Conservation (phyloP, 1,140 invertebrate genomes). For the Ceratitis capitata region DNA sequence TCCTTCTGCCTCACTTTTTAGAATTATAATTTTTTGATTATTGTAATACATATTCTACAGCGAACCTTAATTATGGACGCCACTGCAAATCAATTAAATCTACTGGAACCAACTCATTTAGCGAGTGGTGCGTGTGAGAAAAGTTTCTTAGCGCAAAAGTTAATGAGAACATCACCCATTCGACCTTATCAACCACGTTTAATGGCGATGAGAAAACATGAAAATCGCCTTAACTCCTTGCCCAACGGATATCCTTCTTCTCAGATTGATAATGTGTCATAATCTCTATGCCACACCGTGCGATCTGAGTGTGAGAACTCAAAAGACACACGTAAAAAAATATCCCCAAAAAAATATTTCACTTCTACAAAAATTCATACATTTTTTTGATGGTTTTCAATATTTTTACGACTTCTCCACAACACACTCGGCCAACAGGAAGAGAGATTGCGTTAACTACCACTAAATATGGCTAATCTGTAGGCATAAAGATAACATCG, state of each 20-base stretch:
- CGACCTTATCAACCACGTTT: background rate
- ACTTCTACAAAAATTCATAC: background rate
- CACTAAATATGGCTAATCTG: constrained; percentile 12
- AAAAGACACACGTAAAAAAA: background rate
- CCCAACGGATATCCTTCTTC: constrained; percentile 27
- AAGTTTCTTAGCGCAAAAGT: no score
- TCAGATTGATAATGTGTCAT: background rate
- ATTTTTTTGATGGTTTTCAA: background rate
- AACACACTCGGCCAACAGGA: background rate
- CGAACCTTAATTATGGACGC: no score
- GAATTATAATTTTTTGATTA: no score
- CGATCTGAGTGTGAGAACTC: background rate
- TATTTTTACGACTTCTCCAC: constrained; percentile 10
- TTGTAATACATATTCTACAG: no score
- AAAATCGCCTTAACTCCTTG: background rate
- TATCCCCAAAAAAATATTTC: no score
- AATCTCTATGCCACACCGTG: background rate
- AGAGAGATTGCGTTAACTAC: background rate
- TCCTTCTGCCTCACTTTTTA: no score
- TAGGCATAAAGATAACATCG: background rate
- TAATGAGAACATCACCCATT: background rate
- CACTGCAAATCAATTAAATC: no score
- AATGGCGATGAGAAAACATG: background rate
- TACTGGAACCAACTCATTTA: no score
- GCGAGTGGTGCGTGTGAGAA: no score